Evolutionary conservation across 2,797 vertebrate genomes (phyloP).

Genomic region (Lithobates pipiens): DNA sequence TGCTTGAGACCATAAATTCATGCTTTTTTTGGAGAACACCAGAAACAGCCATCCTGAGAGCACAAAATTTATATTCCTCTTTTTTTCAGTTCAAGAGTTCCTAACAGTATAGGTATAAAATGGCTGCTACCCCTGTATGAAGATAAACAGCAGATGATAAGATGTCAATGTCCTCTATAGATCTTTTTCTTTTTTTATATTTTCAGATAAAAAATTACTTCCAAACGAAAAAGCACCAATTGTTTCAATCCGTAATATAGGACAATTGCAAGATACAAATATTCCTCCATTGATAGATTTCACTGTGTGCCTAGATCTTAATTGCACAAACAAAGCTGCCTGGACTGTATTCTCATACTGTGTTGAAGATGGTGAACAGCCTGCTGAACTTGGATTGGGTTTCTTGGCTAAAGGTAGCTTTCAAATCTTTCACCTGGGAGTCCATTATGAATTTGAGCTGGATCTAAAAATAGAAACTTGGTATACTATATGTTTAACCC

Average conservation of each 20-base stretch:
- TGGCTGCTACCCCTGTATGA: too few species aligned
- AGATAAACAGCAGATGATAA: too few species aligned
- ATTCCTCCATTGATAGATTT: slow-evolving; percentile 74
- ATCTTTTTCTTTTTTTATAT: not conserved
- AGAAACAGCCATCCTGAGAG: too few species aligned
- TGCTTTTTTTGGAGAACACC: too few species aligned
- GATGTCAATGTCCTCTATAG: too few species aligned
- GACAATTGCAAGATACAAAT: not conserved
- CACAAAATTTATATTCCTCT: too few species aligned
- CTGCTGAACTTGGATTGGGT: slow-evolving; percentile 72
- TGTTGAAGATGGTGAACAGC: slow-evolving; percentile 34
- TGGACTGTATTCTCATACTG: slow-evolving; percentile 80
- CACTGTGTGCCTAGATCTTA: slow-evolving; percentile 72
- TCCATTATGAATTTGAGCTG: not conserved
- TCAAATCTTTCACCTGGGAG: slow-evolving; percentile 71
- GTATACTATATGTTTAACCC: slow-evolving; percentile 77
- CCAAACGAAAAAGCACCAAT: slow-evolving; percentile 75
- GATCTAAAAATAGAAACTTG: slow-evolving; percentile 63
- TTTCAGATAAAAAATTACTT: slow-evolving; percentile 68
- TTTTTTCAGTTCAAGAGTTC: too few species aligned
- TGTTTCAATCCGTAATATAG: accelerated
- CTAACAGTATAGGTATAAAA: too few species aligned
- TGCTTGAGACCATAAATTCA: too few species aligned
- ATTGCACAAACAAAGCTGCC: not conserved
- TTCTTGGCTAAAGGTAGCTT: slow-evolving; percentile 45